Base-by-base conservation (phyloP, 2,797 vertebrate species). In the Lemur catta region DNA sequence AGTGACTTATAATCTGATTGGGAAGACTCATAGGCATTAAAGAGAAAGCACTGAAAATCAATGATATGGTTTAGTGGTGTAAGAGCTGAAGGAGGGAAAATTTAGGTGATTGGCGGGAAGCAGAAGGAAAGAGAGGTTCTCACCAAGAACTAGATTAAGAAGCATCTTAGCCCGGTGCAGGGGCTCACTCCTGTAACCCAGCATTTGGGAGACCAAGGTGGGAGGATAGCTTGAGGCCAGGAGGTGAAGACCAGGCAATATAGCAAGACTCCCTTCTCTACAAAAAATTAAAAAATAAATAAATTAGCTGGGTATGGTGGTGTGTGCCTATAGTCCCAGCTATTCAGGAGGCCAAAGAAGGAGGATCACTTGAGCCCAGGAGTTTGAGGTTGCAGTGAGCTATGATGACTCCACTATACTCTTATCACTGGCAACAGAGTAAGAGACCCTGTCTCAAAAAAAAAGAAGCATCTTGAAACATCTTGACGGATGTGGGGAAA, bases 1-100 rank as follows among this genome's bases (percentile, higher is more conserved):
- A 89, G 33, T 89, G 84, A 48, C 38, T 81, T 92, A 92, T 93
- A 88, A 87, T 79, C 26, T 86, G 41, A 93, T 12, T 52, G 41
- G 55, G 33, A 52, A 84, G 35, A 80, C 84, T 82, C 63, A 38
- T 61, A 61, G 57, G 9, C 50, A 59, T 61, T 96, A 76, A 89
- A 75, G 17, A 89, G 57, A 92, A 76, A 91, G 85, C 43, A 86
- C 2, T 71, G 82, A 76, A 78, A 80, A 87, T 74, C 84, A 79
- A 41, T 52, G 57, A 20, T 71, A 22, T 35, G 11, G 30, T 72
- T 65, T 61, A 93, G 28, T 55, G 93, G 33, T 91, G 8, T 87
- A 63, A 75, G 55, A 86, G n/a, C n/a, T 91, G 18, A 57, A 57
- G 76, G 38, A 87, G 38, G 50, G 35, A 55, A 67, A 94, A 94